A percentile compares a stretch with the other conserved stretches of the same genome.
Evolutionary conservation across 2,113 vertebrate genomes (phyloP).

Genomic region (Bucco capensis): DNA sequence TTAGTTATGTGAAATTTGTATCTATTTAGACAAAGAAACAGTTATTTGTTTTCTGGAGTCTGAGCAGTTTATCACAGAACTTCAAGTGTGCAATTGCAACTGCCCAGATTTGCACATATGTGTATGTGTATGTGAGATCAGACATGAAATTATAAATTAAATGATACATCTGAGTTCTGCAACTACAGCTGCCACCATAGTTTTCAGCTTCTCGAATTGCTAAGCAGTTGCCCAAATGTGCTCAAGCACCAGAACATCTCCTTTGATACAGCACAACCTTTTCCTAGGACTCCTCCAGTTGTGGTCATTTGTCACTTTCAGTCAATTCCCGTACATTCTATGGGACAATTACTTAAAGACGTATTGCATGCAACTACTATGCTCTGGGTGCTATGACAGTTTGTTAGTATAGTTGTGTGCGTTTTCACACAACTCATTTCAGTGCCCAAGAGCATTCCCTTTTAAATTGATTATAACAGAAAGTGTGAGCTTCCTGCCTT

Average conservation of each 20-base stretch:
- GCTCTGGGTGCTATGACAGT: background rate
- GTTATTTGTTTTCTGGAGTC: background rate
- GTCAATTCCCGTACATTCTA: background rate
- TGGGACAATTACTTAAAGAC: background rate
- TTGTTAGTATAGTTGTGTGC: background rate
- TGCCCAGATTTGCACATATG: accelerated
- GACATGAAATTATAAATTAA: background rate
- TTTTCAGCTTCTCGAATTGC: background rate
- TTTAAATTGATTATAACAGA: background rate
- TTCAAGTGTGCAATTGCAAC: background rate
- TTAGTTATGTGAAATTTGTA: background rate
- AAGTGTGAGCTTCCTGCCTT: background rate
- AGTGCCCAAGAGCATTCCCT: background rate
- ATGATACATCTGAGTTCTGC: background rate
- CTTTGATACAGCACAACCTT: accelerated
- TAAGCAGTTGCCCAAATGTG: background rate
- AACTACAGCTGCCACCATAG: background rate
- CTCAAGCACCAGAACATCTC: background rate
- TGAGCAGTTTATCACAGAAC: background rate
- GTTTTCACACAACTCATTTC: background rate
- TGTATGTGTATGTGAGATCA: background rate
- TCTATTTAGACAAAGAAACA: background rate
- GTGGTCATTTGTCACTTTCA: background rate
- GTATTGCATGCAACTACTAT: background rate
- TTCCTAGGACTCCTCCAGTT: background rate